These are phyloP conservation scores for Leptodactylus fallax DNA, from an alignment of 2,797 vertebrate species.

Conservation along the genomic window DNA sequence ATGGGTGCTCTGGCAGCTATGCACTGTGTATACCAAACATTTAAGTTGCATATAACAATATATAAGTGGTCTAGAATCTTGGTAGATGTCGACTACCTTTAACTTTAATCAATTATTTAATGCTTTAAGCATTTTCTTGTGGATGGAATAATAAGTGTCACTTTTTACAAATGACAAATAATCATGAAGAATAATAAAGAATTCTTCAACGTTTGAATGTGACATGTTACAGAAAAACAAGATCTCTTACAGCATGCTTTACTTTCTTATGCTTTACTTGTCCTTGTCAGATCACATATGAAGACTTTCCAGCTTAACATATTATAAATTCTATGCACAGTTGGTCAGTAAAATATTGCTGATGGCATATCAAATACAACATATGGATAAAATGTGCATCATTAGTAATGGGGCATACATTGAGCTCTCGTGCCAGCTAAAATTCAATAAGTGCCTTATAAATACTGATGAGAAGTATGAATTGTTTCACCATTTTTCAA, in stretches of 20 bases:
- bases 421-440: neutral
- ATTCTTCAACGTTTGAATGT: too few species aligned
- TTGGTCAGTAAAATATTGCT: conserved; percentile 19
- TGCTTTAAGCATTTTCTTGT: too few species aligned
- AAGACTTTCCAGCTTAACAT: neutral
- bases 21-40: too few species aligned
- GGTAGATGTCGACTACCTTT: too few species aligned
- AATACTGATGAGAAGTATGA: neutral
- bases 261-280: neutral
- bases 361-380: conserved; percentile 7
- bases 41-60: too few species aligned
- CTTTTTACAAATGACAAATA: too few species aligned
- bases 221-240: neutral
- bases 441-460: neutral
- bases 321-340: neutral
- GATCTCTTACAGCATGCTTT: neutral
- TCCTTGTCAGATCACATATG: neutral
- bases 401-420: conserved; percentile 40
- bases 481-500: conserved; percentile 5
- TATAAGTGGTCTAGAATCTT: too few species aligned
- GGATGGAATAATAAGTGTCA: too few species aligned
- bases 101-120: too few species aligned
- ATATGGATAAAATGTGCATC: conserved; percentile 40
- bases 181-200: too few species aligned
- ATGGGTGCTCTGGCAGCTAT: too few species aligned